Conservation (phyloP, 2,888 invertebrate genomes). For the Herminia tarsipennalis region DNA sequence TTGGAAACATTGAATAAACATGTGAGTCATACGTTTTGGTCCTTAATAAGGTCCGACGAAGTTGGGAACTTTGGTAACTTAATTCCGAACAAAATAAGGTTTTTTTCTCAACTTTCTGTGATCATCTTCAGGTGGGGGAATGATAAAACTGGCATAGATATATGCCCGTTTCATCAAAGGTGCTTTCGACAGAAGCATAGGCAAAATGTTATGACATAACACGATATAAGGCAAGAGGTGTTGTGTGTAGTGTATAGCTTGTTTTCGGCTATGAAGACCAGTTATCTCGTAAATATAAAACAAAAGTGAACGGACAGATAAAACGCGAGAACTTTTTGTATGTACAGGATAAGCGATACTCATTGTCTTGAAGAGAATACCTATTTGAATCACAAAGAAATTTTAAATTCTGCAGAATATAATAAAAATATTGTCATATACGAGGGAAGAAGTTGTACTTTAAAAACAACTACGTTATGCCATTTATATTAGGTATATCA, state of each 20-base stretch:
- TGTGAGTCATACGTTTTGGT: too few relatives aligned
- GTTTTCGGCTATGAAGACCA: constrained; percentile 44
- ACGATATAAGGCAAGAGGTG: constrained; percentile 56
- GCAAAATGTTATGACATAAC: constrained; percentile 63
- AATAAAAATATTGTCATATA: too few relatives aligned
- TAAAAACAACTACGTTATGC: too few relatives aligned
- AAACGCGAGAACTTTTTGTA: constrained; percentile 20
- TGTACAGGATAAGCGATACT: too few relatives aligned
- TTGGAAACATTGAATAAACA: too few relatives aligned
- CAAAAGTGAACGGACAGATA: constrained; percentile 31
- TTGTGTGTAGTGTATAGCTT: constrained; percentile 52
- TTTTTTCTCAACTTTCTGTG: constrained; percentile 48
- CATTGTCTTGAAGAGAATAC: too few relatives aligned
- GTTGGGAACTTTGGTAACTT: constrained; percentile 56
- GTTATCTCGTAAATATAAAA: constrained; percentile 39
- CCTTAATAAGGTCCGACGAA: constrained; percentile 50
- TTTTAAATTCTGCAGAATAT: too few relatives aligned
- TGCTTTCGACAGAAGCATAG: constrained; percentile 61
- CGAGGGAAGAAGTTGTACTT: too few relatives aligned
- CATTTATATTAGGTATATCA: too few relatives aligned
- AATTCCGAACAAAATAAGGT: constrained; percentile 55
- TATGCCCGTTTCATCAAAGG: constrained; percentile 55
- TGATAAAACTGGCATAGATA: constrained; percentile 52
- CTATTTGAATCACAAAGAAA: too few relatives aligned
- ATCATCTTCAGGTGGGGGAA: constrained; percentile 58